Conservation (phyloP, 1,140 invertebrate species). For the Drosophila seguyi region DNA sequence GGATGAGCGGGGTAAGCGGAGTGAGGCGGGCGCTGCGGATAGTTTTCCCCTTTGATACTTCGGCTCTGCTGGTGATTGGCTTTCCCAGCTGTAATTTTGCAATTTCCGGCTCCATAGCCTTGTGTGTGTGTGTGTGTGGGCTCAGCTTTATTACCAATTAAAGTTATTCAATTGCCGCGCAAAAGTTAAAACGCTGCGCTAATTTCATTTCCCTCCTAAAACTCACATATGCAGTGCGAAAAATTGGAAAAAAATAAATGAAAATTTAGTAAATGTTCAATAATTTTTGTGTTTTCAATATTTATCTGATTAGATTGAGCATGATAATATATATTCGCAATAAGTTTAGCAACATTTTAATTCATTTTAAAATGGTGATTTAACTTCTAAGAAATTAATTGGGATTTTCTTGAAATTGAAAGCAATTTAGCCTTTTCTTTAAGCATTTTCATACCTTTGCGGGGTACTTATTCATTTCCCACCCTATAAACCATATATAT, state of each 20-base stretch:
- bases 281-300: too few relatives aligned
- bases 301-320: too few relatives aligned
- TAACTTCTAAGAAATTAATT: too few relatives aligned
- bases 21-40: background rate
- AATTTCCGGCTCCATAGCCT: constrained; percentile 55
- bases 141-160: constrained; percentile 71
- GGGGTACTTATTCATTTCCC: too few relatives aligned
- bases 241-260: background rate
- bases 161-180: constrained; percentile 77
- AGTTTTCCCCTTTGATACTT: constrained; percentile 50
- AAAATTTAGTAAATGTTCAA: background rate
- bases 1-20: background rate
- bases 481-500: too few relatives aligned
- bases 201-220: constrained; percentile 57
- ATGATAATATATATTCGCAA: too few relatives aligned
- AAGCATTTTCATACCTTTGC: background rate
- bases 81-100: constrained; percentile 52
- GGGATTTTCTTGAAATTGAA: too few relatives aligned
- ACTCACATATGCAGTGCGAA: constrained; percentile 8
- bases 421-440: too few relatives aligned
- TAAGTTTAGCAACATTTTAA: too few relatives aligned
- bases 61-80: constrained; percentile 59
- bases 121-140: constrained; percentile 14
- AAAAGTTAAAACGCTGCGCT: constrained; percentile 68
- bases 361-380: too few relatives aligned